These are phyloP conservation scores for Aplodontia rufa DNA, from an alignment of 2,113 vertebrate species.

Conservation along the genomic window DNA sequence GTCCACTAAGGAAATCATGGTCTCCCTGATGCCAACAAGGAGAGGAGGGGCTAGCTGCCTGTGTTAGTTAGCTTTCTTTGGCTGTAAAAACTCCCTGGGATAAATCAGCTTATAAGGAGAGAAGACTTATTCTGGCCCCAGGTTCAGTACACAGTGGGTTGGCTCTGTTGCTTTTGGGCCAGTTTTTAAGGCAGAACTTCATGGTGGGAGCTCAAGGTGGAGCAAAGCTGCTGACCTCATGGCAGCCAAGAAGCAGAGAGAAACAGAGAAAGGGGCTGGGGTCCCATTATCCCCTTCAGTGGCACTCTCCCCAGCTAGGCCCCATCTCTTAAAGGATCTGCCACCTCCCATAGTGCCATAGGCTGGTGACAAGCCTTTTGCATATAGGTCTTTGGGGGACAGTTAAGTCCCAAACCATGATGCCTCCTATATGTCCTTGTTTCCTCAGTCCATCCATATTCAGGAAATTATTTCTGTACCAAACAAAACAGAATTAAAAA, in stretches of 20 bases:
- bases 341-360: neutral
- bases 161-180: neutral
- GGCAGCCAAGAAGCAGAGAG: neutral
- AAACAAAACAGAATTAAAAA: constrained; percentile 61
- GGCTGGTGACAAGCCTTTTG: too few species aligned
- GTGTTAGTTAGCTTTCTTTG: neutral
- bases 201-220: too few species aligned
- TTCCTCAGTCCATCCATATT: neutral
- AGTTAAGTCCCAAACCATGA: neutral
- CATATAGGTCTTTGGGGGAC: neutral
- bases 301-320: neutral
- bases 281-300: neutral
- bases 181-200: neutral
- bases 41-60: neutral
- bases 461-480: constrained; percentile 8
- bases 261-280: too few species aligned
- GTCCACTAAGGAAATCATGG: neutral
- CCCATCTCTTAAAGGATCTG: neutral
- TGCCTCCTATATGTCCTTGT: neutral
- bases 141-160: neutral
- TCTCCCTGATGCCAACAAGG: neutral
- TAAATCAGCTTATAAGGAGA: neutral
- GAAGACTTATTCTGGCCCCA: neutral
- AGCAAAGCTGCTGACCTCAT: neutral
- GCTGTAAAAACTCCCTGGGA: neutral